Evolutionary conservation across 1,140 invertebrate genomes (phyloP).

Genomic region (Eumaeus atala): DNA sequence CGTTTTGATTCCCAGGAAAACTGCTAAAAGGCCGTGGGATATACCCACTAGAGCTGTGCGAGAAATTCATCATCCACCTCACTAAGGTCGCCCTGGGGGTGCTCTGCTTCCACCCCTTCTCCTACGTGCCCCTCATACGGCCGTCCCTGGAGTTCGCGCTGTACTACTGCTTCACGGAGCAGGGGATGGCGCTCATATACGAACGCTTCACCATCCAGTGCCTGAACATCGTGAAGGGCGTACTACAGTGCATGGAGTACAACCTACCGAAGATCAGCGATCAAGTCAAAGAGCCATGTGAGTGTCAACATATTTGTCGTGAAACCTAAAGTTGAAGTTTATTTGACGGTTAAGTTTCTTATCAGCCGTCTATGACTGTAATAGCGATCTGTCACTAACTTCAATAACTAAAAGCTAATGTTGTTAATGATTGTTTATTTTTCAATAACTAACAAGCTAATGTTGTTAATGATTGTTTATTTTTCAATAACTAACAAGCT

Average conservation of each 20-base stretch:
- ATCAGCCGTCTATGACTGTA: too few species aligned
- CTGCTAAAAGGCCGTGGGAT: conserved; percentile 76
- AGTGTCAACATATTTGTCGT: conserved; percentile 30
- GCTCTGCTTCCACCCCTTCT: conserved; percentile 84
- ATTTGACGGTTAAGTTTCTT: too few species aligned
- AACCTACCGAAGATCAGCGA: conserved; percentile 77
- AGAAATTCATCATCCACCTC: conserved; percentile 87
- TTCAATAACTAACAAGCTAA: too few species aligned
- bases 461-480: too few species aligned
- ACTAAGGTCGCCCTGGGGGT: conserved; percentile 86
- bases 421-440: too few species aligned
- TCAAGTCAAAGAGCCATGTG: conserved; percentile 69
- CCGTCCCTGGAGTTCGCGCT: conserved; percentile 87
- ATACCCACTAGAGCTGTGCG: conserved; percentile 78
- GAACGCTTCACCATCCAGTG: conserved; percentile 91
- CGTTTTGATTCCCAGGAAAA: conserved; percentile 75
- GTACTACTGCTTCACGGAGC: conserved; percentile 89
- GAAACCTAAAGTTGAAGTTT: too few species aligned
- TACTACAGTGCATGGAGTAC: conserved; percentile 85
- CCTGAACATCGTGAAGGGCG: conserved; percentile 90
- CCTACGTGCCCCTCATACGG: conserved; percentile 86
- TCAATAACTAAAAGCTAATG: too few species aligned
- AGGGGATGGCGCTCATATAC: conserved; percentile 83
- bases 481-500: too few species aligned
- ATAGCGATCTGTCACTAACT: too few species aligned